Conservation (phyloP, 2,113 vertebrate species). For the Uria lomvia region DNA sequence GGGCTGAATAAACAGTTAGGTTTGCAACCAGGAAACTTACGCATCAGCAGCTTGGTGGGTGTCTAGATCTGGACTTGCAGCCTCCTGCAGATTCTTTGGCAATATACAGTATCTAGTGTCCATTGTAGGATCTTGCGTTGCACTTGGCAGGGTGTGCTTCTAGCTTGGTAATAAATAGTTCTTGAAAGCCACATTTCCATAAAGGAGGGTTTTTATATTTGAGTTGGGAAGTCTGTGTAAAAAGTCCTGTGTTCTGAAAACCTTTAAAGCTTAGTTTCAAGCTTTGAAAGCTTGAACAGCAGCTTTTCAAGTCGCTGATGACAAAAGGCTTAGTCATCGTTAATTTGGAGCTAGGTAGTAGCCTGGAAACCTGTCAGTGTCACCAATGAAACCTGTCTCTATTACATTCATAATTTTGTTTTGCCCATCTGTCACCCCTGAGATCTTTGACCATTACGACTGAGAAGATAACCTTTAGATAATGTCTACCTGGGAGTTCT, state of each 20-base stretch:
- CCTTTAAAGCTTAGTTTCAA: neutral
- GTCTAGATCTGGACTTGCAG: neutral
- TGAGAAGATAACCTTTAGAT: neutral
- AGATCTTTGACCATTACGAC: neutral
- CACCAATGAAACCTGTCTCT: neutral
- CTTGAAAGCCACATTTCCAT: neutral
- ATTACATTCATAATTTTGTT: neutral
- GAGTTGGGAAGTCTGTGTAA: neutral
- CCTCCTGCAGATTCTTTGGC: neutral
- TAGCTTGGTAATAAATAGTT: neutral
- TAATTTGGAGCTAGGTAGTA: neutral
- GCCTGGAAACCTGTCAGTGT: neutral
- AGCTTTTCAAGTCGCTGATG: neutral
- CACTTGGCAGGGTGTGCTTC: neutral
- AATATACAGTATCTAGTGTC: neutral
- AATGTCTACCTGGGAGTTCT: neutral
- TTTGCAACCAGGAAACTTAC: neutral
- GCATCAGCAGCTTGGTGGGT: neutral
- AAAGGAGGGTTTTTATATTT: neutral
- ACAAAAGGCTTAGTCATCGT: neutral
- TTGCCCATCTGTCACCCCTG: neutral
- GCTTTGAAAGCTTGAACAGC: neutral
- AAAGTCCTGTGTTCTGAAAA: neutral
- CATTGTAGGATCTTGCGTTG: neutral
- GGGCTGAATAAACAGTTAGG: neutral